Percentiles rank a stretch among this genome's conserved stretches.
Conservation (phyloP, 2,888 invertebrate species). For the Drosophila mimica region DNA sequence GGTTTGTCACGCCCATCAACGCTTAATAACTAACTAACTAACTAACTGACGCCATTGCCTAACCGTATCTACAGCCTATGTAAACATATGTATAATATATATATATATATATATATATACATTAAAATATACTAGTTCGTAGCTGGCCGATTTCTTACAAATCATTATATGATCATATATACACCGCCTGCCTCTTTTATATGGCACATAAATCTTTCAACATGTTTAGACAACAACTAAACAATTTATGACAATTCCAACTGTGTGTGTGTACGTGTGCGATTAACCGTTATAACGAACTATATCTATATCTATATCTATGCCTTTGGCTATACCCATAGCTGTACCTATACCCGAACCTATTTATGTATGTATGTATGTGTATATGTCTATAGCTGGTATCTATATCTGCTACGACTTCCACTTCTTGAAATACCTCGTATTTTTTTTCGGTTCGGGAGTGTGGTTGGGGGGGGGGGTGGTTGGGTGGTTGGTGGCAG, state of each 20-base stretch:
- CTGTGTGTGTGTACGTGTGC: slow-evolving; percentile 29
- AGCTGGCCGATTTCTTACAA: slow-evolving; percentile 74
- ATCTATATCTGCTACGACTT: slow-evolving; percentile 52
- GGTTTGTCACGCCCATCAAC: slow-evolving; percentile 60
- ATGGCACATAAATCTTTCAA: slow-evolving; percentile 78
- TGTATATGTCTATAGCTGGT: slow-evolving; percentile 17
- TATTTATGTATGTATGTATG: slow-evolving; percentile 11
- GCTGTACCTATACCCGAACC: slow-evolving; percentile 9
- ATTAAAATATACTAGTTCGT: slow-evolving; percentile 2
- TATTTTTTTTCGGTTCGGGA: not conserved
- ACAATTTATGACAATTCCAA: slow-evolving; percentile 72
- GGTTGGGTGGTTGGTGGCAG: not conserved
- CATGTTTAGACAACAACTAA: slow-evolving; percentile 82
- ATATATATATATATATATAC: slow-evolving; percentile 45
- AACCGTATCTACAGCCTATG: slow-evolving; percentile 57
- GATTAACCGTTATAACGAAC: slow-evolving; percentile 70
- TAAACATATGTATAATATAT: slow-evolving; percentile 26
- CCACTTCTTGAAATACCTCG: slow-evolving; percentile 36
- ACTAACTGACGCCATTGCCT: slow-evolving; percentile 73
- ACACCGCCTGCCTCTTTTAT: slow-evolving; percentile 41
- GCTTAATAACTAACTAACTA: slow-evolving; percentile 40
- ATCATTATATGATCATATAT: slow-evolving; percentile 74
- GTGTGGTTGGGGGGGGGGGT: not conserved
- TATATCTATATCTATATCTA: slow-evolving; percentile 17
- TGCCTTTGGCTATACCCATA: slow-evolving; percentile 26